Conservation (phyloP, 30 jellyfish, hydroid and myxozoan genomes). For the Nemopilema nomurai region DNA sequence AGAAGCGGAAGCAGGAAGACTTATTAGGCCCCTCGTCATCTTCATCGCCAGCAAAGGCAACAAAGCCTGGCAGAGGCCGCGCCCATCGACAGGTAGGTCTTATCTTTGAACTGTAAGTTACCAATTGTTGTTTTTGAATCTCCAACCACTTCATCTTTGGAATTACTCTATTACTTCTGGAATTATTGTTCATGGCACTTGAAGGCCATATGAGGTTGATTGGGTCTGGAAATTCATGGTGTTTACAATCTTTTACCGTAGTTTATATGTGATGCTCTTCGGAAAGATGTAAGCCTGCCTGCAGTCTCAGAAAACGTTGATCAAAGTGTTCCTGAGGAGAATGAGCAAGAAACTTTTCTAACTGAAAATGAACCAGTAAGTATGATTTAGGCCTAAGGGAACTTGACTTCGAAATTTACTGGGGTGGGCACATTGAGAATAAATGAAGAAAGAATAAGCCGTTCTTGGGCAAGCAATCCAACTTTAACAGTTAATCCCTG, state of each 20-base stretch:
- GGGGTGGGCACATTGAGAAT: background rate
- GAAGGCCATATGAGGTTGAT: background rate
- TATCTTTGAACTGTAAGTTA: background rate
- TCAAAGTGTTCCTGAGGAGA: background rate
- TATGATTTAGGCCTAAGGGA: background rate
- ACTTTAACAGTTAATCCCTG: background rate
- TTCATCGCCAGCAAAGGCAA: conserved; percentile 22
- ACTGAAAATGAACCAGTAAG: background rate
- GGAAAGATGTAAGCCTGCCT: conserved; percentile 5
- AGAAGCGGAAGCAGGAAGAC: conserved; percentile 4
- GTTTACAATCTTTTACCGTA: conserved; percentile 1
- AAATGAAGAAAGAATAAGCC: background rate
- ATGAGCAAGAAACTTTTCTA: background rate
- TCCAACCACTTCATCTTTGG: background rate
- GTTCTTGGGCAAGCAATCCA: background rate
- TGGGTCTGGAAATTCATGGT: background rate
- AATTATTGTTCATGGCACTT: background rate
- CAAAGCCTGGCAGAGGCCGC: background rate
- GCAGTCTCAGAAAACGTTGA: background rate
- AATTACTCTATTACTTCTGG: no score
- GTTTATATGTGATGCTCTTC: conserved; percentile 10
- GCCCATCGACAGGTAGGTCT: conserved; percentile 22
- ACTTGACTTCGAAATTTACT: background rate
- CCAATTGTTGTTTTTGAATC: conserved; percentile 1
- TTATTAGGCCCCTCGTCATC: conserved; percentile 6